These are phyloP conservation scores for Catamblyrhynchus diadema DNA, from an alignment of 2,797 vertebrate species.

Conservation along the genomic window DNA sequence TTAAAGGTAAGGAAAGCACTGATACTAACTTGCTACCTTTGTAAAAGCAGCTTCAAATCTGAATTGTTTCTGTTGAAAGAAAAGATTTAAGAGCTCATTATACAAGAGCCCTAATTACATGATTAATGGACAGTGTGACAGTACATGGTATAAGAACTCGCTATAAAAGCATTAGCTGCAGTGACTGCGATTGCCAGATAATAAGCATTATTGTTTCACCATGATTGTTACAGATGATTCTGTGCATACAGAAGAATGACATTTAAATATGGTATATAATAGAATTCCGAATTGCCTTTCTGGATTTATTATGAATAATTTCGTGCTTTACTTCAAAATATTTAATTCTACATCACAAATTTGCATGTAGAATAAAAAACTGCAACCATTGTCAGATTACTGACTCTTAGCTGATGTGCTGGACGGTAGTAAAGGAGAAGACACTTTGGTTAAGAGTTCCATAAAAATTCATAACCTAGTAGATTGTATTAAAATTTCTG, in stretches of 20 bases:
- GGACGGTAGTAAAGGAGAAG: not conserved
- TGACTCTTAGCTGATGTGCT: not conserved
- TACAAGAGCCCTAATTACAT: constrained; percentile 6
- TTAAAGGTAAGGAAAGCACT: not conserved
- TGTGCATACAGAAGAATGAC: not conserved
- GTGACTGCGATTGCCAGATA: constrained; percentile 1
- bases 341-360: not conserved
- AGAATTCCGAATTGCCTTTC: not conserved
- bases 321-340: not conserved
- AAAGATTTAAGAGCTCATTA: constrained; percentile 5
- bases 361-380: not conserved
- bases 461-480: not conserved
- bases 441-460: not conserved
- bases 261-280: constrained; percentile 5
- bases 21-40: not conserved
- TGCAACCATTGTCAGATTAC: not conserved
- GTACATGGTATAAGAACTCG: not conserved
- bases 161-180: constrained; percentile 6
- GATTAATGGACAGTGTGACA: constrained; percentile 54
- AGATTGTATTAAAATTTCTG: not conserved
- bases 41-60: constrained; percentile 4
- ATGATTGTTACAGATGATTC: not conserved
- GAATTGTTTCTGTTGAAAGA: constrained; percentile 4
- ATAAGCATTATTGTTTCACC: not conserved
- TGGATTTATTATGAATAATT: constrained; percentile 37